Base-by-base conservation (phyloP, 2,113 vertebrate species). In the Amphiprion ocellaris region DNA sequence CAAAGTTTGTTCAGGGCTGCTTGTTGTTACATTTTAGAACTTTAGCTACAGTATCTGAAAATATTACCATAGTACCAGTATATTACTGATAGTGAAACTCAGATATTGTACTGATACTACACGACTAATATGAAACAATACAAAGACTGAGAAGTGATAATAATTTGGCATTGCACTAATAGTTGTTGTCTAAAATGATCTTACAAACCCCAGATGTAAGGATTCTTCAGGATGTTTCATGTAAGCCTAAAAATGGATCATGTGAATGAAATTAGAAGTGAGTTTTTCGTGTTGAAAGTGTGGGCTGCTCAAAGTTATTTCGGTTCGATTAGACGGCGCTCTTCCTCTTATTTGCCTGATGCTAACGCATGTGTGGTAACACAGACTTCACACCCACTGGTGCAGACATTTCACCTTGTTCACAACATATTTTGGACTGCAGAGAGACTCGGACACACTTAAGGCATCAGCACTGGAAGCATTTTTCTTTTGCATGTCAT, bases 301-400 rank as follows among this genome's bases (percentile, higher is more conserved):
- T 81, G 63, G 39, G 58, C 0, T 50, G 78, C 8, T 33, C 2
- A 2, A 0, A 39, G 49, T 53, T 55, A 55, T 74, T 81, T 71
- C 54, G 58, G 73, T 47, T 63, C 0, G 0, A 1, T 1, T 21
- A 63, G 23, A 23, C 49, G 4, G 9, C 0, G 0, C 19, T 55
- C 75, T 72, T 74, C 68, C 84, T 56, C 69, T 88, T 0, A 88
- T 92, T 89, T 92, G 86, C 76, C 39, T 90, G 49, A 2, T 24
- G 7, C 5, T 4, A 49, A 56, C 49, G 30, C 10, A 3, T 30
- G 56, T 26, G 54, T 33, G 1, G 2, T 23, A 44, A 26, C 65
- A 60, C 23, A 8, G 5, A 50, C 2, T 47, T 24, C 23, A 58
- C 71, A 30, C 64, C 67, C 80, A 60, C 65, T 58, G 23, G 9